A percentile compares a stretch with the other conserved stretches of the same genome.
Conservation (phyloP, 2,113 vertebrate genomes). For the Coracopsis vasa region DNA sequence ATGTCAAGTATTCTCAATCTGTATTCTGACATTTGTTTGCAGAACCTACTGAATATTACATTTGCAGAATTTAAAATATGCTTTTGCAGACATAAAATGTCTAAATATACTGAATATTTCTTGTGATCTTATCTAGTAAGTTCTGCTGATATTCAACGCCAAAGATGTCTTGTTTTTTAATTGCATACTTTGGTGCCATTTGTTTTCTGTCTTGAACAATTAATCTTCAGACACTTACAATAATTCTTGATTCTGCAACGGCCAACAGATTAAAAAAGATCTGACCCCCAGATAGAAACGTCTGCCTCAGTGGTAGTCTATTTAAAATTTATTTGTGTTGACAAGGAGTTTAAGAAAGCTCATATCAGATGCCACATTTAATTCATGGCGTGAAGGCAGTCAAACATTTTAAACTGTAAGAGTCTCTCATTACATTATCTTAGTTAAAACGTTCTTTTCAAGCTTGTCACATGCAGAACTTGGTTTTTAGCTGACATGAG, state of each 20-base stretch:
- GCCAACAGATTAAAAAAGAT: constrained; percentile 4
- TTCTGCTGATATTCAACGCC: background rate
- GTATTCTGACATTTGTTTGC: background rate
- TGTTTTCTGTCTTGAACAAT: constrained; percentile 27
- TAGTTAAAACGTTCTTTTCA: background rate
- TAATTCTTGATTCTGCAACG: constrained; percentile 13
- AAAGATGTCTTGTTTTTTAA: background rate
- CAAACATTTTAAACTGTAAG: background rate
- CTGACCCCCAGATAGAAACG: background rate
- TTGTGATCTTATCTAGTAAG: background rate
- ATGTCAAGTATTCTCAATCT: constrained; percentile 6
- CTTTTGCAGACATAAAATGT: background rate
- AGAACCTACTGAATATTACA: background rate
- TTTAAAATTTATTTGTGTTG: constrained; percentile 47
- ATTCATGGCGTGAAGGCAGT: background rate
- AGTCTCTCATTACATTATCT: constrained; percentile 2
- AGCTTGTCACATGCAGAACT: background rate
- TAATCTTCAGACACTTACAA: constrained; percentile 18
- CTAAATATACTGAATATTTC: background rate
- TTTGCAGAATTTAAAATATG: background rate
- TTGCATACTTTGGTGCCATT: background rate
- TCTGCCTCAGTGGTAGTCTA: background rate
- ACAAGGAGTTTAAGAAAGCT: constrained; percentile 53
- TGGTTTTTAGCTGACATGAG: background rate
- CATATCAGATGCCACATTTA: constrained; percentile 33